These are phyloP conservation scores for Corythaixoides concolor DNA, from an alignment of 2,113 vertebrate species.

Conservation along the genomic window DNA sequence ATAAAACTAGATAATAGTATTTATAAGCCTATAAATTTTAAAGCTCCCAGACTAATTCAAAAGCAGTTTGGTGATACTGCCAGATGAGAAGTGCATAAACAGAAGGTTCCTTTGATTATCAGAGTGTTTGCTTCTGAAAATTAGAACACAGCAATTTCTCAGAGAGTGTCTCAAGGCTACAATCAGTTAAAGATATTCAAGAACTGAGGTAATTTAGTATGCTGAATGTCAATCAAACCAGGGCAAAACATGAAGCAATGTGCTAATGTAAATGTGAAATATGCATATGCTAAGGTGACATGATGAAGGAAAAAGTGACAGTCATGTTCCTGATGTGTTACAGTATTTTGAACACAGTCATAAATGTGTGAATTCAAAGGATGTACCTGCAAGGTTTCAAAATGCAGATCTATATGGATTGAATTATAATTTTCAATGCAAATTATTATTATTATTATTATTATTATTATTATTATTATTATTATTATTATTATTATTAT, in stretches of 20 bases:
- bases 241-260: constrained; percentile 10
- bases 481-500: too few species aligned
- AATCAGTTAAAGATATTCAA: constrained; percentile 69
- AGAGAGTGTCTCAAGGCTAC: constrained; percentile 48
- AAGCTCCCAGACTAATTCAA: constrained; percentile 57
- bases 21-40: constrained; percentile 54
- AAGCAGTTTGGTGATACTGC: constrained; percentile 45
- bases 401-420: neutral
- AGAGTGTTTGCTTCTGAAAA: constrained; percentile 67
- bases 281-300: neutral
- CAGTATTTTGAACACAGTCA: neutral
- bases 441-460: too few species aligned
- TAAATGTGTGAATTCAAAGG: neutral
- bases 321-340: neutral
- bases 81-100: constrained; percentile 49
- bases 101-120: constrained; percentile 63
- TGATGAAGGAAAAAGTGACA: neutral
- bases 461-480: too few species aligned
- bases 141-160: constrained; percentile 52
- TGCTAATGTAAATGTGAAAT: constrained; percentile 46
- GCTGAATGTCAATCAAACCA: constrained; percentile 54
- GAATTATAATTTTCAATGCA: neutral
- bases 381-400: neutral
- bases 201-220: constrained; percentile 47
- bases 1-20: constrained; percentile 37